Conservation (phyloP, 2,888 invertebrate genomes). For the Stenodema calcarata region DNA sequence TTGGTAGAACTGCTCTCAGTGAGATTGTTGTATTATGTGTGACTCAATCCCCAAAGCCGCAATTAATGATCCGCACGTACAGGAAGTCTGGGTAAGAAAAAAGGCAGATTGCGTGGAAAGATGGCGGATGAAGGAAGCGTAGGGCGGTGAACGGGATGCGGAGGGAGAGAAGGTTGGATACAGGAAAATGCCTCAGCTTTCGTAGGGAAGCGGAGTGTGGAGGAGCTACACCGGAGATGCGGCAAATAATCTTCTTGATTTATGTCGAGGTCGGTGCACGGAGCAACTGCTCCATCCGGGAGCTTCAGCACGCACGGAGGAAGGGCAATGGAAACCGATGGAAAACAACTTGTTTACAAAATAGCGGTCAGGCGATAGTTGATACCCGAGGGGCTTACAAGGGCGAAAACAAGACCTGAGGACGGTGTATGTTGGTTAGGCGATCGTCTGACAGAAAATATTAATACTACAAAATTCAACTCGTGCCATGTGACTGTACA, state of each 20-base stretch:
- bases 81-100: background rate
- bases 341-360: constrained; percentile 46
- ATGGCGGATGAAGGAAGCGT: constrained; percentile 7
- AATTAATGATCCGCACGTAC: background rate
- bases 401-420: background rate
- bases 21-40: background rate
- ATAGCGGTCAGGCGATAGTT: constrained; percentile 26
- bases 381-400: background rate
- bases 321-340: constrained; percentile 36
- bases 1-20: background rate
- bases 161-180: background rate
- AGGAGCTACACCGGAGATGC: constrained; percentile 34
- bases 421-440: background rate
- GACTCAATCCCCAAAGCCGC: background rate
- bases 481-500: no score
- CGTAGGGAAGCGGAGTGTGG: no score
- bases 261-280: constrained; percentile 29
- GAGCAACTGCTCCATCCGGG: background rate
- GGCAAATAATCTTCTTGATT: constrained; percentile 45
- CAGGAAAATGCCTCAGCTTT: constrained; percentile 5
- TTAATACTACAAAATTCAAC: no score
- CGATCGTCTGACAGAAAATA: no score
- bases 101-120: constrained; percentile 21
- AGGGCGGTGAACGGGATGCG: background rate
- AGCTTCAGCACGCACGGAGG: constrained; percentile 25